Evolutionary conservation across 1,140 invertebrate species (phyloP), one percentile per base, ranked within the genome.

Genomic region (Diorhabda sublineata): DNA sequence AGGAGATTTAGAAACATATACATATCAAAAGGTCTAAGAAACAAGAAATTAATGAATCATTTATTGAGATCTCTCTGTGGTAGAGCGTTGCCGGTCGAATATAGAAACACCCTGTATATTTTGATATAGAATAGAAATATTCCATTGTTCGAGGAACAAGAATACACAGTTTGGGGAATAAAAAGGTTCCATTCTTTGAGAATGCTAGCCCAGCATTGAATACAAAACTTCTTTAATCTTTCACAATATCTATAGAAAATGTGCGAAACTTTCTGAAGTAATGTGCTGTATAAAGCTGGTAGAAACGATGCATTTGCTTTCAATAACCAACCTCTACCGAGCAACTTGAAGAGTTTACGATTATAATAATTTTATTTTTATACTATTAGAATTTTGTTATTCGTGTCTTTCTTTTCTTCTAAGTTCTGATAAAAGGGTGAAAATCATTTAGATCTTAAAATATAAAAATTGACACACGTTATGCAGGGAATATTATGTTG

Each of bases 241-340:
- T 52, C 47, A 52, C 47, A 52, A 52, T 52, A 52, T 52, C 47
- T 52, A 52, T 52, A 52, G 47, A 52, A 52, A 52, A 52, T 52
- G 47, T 52, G 47, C n/a, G 47, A 52, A 52, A 52, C 47, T 52
- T 52, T 52, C n/a, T 52, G 47, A 52, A 52, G 47, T 52, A 52
- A 52, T 52, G n/a, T 52, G 47, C 47, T 52, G n/a, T 52, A 52
- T 52, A 52, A 52, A 8, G 47, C 47, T 52, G 47, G 6, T 8
- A 52, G 47, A n/a, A 52, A 4, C 47, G 47, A 52, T 52, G 47
- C 47, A 8, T 52, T 52, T 4, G 47, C 47, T 52, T 52, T 52
- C 47, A 52, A 52, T 52, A n/a, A 52, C 6, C 4, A 3, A 6
- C 26, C 26, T 26, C 26, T 26, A 26, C 26, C 26, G 26, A 26